Evolutionary conservation across 64 coral and sea anemone genomes (phyloP), one percentile per base, ranked within the genome.

Genomic region (Acropora yongei): DNA sequence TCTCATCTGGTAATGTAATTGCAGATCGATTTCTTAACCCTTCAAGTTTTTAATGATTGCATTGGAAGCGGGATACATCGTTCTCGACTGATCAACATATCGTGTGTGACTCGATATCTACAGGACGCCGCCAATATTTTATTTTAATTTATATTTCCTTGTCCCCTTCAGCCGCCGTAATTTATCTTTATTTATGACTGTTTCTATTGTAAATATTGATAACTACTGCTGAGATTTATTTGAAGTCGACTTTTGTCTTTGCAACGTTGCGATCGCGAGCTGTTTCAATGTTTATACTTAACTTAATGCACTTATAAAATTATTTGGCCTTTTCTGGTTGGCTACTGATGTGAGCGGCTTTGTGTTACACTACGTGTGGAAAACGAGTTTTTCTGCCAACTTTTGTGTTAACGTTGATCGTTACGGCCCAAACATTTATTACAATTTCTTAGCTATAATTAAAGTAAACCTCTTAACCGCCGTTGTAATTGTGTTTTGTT

Each of bases 321-420:
- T n/a, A 97, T 91, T 91, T 87, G 95, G 92, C 95, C 84, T 71
- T 44, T 84, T 83, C 58, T 97, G 95, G 95, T 97, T 97, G 95
- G 95, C 74, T 94, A 44, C 55, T 39, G 47, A 19, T 7, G 51
- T 92, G 30, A 3, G 44, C 61, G 4, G 40, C 7, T 30, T 63
- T 20, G 44, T 39, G 20, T 85, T 69, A 6, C 61, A 17, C 61
- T 13, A 12, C n/a, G 18, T 48, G 10, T 0, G 6, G 82, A 77
- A 69, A 68, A 45, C 8, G 30, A 30, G 30, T 30, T 30, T 30
- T 30, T 30, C 30, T 30, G 30, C 30, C 30, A 30, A 30, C 30
- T 30, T 30, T 30, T 30, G 30, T 30, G 30, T 30, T 30, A 30
- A 30, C 30, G 30, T 30, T 30, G 30, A 30, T 30, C 30, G 30